Base-by-base conservation (phyloP, 1,140 invertebrate genomes). In the Mamestra configurata region DNA sequence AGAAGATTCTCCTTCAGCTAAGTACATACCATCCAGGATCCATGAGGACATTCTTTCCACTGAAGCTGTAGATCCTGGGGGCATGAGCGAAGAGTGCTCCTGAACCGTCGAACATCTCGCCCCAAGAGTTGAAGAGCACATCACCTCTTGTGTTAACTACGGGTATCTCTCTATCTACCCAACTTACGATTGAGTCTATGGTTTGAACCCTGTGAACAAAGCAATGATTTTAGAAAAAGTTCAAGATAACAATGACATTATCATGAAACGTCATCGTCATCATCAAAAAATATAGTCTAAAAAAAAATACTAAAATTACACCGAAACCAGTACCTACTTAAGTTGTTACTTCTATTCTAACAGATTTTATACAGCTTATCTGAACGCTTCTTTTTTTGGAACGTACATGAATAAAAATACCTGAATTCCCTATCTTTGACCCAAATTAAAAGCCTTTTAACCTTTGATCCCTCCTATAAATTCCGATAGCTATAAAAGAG, bases 71-170 rank as follows among this genome's bases (percentile, higher is more conserved):
- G 82, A 99, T 97, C 81, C 98, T 96, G 13, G 98, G 98, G 85
- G 97, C 97, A 93, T 98, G 97, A 0, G 97, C 96, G 89, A 99
- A 98, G 79, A 97, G 96, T 1, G 97, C 98, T 13, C 98, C 98
- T 53, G 97, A 97, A 7, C 98, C 98, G 66, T 95, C 94, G 90
- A 99, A 99, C 92, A 99, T 97, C 80, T 98, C 98, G 71, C 97
- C 97, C 98, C 98, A 99, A 0, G 98, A 98, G 89, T 98, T 98
- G 95, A 99, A 99, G 1, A 99, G 96, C 10, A 99, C 96, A 89
- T 99, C 98, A 46, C 98, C 98, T 96, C 98, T 94, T 2, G 97
- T 97, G 93, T 99, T 99, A 35, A 99, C 98, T 31, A 99, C 98
- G 6, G 99, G 98, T 43, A 99, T 96, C 84, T 98, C 97, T 61